These are phyloP conservation scores for Suricata suricatta DNA, from an alignment of 2,113 vertebrate species.

Conservation along the genomic window DNA sequence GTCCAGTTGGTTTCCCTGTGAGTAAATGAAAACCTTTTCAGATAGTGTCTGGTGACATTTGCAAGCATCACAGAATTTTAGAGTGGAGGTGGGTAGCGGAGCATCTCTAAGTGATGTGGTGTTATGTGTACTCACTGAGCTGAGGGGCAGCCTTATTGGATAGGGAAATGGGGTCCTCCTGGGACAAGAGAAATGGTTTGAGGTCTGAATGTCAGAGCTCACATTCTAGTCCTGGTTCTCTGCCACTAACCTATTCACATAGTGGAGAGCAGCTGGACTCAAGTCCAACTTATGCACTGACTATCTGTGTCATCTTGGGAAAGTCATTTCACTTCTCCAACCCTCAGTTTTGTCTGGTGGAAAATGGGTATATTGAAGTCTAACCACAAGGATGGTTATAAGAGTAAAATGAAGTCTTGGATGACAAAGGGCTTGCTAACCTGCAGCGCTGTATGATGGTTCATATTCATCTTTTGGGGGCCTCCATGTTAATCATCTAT, in stretches of 20 bases:
- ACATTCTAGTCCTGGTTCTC: background rate
- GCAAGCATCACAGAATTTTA: constrained; percentile 14
- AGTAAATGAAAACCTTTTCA: constrained; percentile 55
- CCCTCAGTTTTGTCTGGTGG: background rate
- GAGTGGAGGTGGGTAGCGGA: background rate
- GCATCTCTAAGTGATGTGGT: background rate
- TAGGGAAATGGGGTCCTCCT: background rate
- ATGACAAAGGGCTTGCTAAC: background rate
- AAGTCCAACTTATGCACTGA: background rate
- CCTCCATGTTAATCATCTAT: background rate
- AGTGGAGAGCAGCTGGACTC: background rate
- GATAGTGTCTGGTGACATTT: constrained; percentile 31
- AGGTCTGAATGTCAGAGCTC: background rate
- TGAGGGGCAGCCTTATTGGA: background rate
- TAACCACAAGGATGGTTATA: background rate
- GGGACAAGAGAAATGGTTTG: background rate
- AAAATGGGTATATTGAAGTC: background rate
- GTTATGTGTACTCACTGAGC: background rate
- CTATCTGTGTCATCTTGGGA: background rate
- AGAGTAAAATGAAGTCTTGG: background rate
- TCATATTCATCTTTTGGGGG: background rate
- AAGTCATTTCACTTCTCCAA: background rate
- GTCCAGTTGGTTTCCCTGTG: constrained; percentile 47
- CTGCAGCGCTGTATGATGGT: rapidly evolving
- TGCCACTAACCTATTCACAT: background rate